Percentiles rank a stretch among this genome's conserved stretches.
phyloP scores from a whole-genome alignment of 2,797 vertebrate species.

The Clarias laeviceps region DNA sequence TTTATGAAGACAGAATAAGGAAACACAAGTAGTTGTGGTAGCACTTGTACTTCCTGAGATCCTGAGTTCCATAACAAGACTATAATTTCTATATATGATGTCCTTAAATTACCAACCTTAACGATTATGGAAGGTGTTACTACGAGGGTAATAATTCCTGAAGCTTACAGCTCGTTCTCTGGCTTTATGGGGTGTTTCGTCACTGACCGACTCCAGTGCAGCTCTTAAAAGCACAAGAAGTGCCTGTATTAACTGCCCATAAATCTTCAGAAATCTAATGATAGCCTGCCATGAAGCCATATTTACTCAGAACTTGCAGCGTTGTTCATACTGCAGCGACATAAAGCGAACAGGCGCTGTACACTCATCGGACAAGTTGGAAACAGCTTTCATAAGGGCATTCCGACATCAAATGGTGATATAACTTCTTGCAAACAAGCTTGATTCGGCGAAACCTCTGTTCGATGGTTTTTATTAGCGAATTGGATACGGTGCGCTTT shows the following conservation, averaged over 20 bases:
- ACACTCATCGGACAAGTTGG: not conserved
- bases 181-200: not conserved
- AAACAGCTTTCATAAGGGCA: not conserved
- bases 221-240: not conserved
- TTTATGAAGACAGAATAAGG: not conserved
- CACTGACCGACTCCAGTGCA: not conserved
- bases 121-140: not conserved
- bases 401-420: not conserved
- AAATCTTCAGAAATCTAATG: not conserved
- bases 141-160: not conserved
- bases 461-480: constrained; percentile 5
- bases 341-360: not conserved
- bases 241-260: not conserved
- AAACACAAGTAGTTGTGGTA: too few species aligned
- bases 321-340: not conserved
- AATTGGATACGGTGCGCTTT: constrained; percentile 14
- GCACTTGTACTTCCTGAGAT: not conserved
- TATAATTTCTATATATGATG: not conserved
- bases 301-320: not conserved
- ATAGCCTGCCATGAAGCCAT: not conserved
- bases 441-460: not conserved
- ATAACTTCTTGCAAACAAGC: not conserved
- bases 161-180: not conserved
- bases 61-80: not conserved
- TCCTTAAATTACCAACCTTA: too few species aligned